Evolutionary conservation across 2,888 invertebrate genomes (phyloP), one percentile per base, ranked within the genome.

Genomic region (Lepidonotus clava): DNA sequence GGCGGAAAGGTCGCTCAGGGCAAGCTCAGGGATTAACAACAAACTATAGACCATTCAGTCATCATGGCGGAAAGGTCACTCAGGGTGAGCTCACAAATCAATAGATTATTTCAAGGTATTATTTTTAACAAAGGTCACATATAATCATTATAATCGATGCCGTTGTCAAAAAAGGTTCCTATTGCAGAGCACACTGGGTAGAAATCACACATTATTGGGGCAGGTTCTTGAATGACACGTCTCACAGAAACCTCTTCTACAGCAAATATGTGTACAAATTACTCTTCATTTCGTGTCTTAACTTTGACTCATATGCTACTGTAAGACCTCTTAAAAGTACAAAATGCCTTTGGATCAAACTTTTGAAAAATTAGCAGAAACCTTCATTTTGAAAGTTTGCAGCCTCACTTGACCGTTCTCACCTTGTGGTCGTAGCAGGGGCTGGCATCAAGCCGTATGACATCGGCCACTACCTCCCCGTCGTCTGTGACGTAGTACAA

Each of bases 401-500:
- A 51, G 51, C 11, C n/a, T n/a, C n/a, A 36, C 36, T 2, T 41
- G 34, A 32, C 51, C n/a, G n/a, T n/a, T n/a, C 80, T 80, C 28
- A 85, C 85, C 85, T 85, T 67, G 40, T 85, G 85, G 18, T 66
- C 28, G 21, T 66, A 71, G 51, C 85, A 85, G 21, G 85, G 46
- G 24, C 51, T 36, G 4, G 71, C 36, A 32, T 66, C 67, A 4
- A 85, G 41, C 36, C 51, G n/a, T 4, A 85, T 40, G 41, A 66
- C 51, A 34, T 85, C 85, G n/a, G 85, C 71, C 2, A 85, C 85
- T 1, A 66, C 66, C 51, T 85, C 85, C 18, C 51, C 76, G 34
- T 46, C 85, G 21, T 41, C 46, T 76, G 85, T 85, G 71, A 85
- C 71, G 85, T 71, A 85, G 46, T 85, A 85, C 41, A 85, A 34